These are phyloP conservation scores for Epizoanthus ramosus DNA, from an alignment of 92 coral and sea anemone species.

Conservation along the genomic window DNA sequence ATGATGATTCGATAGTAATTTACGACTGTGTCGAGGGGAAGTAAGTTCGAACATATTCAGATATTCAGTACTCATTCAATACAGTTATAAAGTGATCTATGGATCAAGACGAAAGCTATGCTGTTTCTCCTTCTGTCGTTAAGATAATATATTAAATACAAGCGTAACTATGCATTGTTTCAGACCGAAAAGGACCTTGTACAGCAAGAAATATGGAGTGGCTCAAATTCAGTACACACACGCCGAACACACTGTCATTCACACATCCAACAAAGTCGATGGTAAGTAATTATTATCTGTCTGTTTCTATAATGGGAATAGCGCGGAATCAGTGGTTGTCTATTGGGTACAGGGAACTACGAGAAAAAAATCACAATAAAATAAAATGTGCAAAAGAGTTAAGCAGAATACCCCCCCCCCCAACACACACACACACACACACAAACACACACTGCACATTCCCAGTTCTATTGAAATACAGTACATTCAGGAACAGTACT, in stretches of 20 bases:
- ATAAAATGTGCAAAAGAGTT: not conserved
- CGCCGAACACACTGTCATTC: slow-evolving; percentile 98
- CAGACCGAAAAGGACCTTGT: slow-evolving; percentile 93
- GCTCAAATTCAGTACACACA: slow-evolving; percentile 97
- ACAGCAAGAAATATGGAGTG: slow-evolving; percentile 99
- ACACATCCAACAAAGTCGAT: slow-evolving; percentile 97
- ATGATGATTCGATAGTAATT: slow-evolving; percentile 97
- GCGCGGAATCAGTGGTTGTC: no score
- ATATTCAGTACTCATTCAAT: not conserved
- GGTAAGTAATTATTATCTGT: slow-evolving; percentile 59
- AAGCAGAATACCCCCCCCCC: no score
- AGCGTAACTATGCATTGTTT: not conserved
- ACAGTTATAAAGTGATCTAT: no score
- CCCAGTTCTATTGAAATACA: no score
- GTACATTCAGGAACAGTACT: no score
- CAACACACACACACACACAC: no score
- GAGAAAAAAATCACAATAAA: not conserved
- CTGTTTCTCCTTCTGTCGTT: not conserved
- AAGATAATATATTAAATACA: not conserved
- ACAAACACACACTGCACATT: no score
- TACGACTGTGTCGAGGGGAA: slow-evolving; percentile 95
- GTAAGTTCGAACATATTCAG: slow-evolving; percentile 58
- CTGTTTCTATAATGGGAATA: no score
- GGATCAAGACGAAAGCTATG: no score
- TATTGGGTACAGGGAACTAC: no score